Percentiles rank a stretch among this genome's conserved stretches.
These are phyloP conservation scores for Atta texana DNA, from an alignment of 1,140 invertebrate genomes.

Conservation along the genomic window DNA sequence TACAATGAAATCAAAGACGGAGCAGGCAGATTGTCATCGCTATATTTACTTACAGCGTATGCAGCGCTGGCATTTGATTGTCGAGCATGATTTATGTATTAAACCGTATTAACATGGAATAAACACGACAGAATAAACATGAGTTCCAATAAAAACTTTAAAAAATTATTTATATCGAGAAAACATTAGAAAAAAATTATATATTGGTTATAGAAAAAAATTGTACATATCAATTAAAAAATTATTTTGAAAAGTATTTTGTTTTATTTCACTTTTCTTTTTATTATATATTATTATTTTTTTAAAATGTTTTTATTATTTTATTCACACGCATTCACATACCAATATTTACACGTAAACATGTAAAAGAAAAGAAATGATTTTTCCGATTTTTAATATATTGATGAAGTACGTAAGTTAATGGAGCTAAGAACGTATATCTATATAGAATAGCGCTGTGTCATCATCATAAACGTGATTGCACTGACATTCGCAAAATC, in stretches of 20 bases:
- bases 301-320: neutral
- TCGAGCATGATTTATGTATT: neutral
- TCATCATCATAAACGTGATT: conserved; percentile 5
- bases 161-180: neutral
- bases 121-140: neutral
- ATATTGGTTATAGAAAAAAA: neutral
- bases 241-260: no score
- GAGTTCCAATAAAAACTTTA: neutral
- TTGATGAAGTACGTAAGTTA: neutral
- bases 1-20: conserved; percentile 17
- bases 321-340: neutral
- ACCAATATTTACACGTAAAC: no score
- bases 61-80: conserved; percentile 38
- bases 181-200: no score
- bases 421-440: neutral
- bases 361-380: neutral
- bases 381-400: neutral
- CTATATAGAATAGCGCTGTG: neutral
- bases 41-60: conserved; percentile 59
- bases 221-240: no score
- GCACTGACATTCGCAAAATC: conserved; percentile 5
- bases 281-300: no score
- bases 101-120: neutral
- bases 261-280: neutral
- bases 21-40: conserved; percentile 57